Evolutionary conservation across 2,113 vertebrate species (phyloP), one percentile per base, ranked within the genome.

Genomic region (Cervus canadensis): DNA sequence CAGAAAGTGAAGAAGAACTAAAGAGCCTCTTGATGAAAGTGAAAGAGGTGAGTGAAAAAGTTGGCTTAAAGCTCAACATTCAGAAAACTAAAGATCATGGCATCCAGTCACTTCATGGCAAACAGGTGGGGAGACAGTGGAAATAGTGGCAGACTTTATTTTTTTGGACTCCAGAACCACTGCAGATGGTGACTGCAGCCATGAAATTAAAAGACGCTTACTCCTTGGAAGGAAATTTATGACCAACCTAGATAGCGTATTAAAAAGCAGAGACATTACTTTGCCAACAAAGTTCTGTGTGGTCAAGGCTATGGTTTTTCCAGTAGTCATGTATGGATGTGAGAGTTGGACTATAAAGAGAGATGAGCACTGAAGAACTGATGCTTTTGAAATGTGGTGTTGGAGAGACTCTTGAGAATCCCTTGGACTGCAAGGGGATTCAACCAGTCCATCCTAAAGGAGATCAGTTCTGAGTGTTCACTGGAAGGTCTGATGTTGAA

Each of bases 321-420:
- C 17, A 21, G 2, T 36, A 0, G 64, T 36, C 9, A 5, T 11
- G 17, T 71, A 71, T 71, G 64, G 64, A 71, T 71, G n/a, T 71
- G 64, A 71, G n/a, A 21, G n/a, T 67, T 67, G 64, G 8, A 36
- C 8, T 67, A 2, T 21, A 11, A 19, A 67, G 64, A 36, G n/a
- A 36, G 64, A 17, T 21, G 2, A 67, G 17, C 1, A 1, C 2
- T 4, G 0, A 67, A 67, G 4, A 67, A 67, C 5, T 67, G 16
- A 36, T 19, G 8, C 33, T 36, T 67, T 67, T 67, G 64, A 67
- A 10, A 16, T 67, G 8, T 36, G 17, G 17, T 67, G 33, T 11
- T 67, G 64, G 16, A 36, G 64, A 36, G 64, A 67, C 33, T 67
- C 3, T 67, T 67, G 33, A 19, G 33, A 19, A n/a, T 67, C 64